Percentiles rank a stretch among this genome's conserved stretches.
Evolutionary conservation across 2,797 vertebrate genomes (phyloP).

Genomic region (Phoebastria nigripes): DNA sequence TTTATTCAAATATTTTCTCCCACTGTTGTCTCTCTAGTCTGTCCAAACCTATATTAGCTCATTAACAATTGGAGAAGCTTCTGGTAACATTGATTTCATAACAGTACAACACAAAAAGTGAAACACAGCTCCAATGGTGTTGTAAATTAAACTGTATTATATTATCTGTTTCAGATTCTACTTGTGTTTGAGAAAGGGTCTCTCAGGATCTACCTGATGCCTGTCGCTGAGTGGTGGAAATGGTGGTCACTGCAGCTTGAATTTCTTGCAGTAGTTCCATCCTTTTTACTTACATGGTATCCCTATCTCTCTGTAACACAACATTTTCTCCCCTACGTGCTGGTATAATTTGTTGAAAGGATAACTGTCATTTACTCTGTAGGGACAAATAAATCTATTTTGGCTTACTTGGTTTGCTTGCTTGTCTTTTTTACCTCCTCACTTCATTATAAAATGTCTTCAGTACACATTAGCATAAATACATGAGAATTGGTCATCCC

Average conservation of each 20-base stretch:
- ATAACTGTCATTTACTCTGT: neutral
- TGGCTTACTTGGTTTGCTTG: neutral
- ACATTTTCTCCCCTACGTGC: neutral
- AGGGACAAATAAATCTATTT: neutral
- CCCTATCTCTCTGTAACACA: neutral
- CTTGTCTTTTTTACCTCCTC: neutral
- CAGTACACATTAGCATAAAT: neutral
- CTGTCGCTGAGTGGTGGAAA: neutral
- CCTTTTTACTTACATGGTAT: neutral
- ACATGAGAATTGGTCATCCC: neutral
- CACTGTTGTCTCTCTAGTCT: neutral
- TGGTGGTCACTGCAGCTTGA: neutral
- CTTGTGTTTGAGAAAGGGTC: neutral
- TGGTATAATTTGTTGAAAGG: neutral
- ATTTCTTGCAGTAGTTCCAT: neutral
- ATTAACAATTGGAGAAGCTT: neutral
- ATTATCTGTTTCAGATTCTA: neutral
- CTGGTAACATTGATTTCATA: neutral
- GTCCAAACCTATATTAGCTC: neutral
- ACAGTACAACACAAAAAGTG: neutral
- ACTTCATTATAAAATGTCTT: neutral
- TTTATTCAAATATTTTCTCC: neutral
- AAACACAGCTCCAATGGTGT: neutral
- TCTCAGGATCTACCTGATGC: neutral
- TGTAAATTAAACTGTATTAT: neutral